A percentile compares a stretch with the other conserved stretches of the same genome.
phyloP scores from a whole-genome alignment of 37 sponge, comb jelly and placozoan genomes.

The Cliona cf. orientalis region DNA sequence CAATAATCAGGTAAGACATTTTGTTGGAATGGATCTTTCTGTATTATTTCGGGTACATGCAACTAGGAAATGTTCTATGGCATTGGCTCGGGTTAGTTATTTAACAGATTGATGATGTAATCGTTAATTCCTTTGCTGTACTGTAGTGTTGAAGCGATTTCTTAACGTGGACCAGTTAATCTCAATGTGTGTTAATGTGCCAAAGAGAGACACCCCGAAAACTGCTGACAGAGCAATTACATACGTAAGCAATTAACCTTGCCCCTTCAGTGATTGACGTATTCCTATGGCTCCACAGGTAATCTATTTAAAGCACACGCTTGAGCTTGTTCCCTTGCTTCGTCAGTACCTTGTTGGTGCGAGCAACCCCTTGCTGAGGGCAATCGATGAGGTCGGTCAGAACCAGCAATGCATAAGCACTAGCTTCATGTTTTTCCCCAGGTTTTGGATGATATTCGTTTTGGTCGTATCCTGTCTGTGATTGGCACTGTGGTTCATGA shows the following conservation, averaged over 20 bases:
- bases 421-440: slow-evolving; percentile 11
- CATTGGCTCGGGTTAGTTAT: slow-evolving; percentile 71
- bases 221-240: slow-evolving; percentile 92
- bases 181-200: slow-evolving; percentile 84
- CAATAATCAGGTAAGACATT: slow-evolving; percentile 71
- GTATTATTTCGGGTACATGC: background rate
- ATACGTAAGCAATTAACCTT: slow-evolving; percentile 20
- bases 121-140: background rate
- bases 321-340: slow-evolving; percentile 91
- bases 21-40: background rate
- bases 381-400: slow-evolving; percentile 62
- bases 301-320: slow-evolving; percentile 90
- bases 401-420: background rate
- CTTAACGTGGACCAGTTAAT: slow-evolving; percentile 93
- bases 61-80: slow-evolving; percentile 85
- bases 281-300: slow-evolving; percentile 27
- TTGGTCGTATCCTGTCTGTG: slow-evolving; percentile 58
- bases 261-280: background rate
- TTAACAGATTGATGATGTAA: background rate
- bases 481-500: slow-evolving; percentile 89
- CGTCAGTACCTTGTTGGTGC: slow-evolving; percentile 58
- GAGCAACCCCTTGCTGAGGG: slow-evolving; percentile 75
- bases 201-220: slow-evolving; percentile 90
- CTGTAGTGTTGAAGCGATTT: slow-evolving; percentile 78
- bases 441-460: slow-evolving; percentile 82